Percentiles rank a stretch among this genome's conserved stretches.
These are phyloP conservation scores for Probosciger aterrimus DNA, from an alignment of 2,113 vertebrate species.

Conservation along the genomic window DNA sequence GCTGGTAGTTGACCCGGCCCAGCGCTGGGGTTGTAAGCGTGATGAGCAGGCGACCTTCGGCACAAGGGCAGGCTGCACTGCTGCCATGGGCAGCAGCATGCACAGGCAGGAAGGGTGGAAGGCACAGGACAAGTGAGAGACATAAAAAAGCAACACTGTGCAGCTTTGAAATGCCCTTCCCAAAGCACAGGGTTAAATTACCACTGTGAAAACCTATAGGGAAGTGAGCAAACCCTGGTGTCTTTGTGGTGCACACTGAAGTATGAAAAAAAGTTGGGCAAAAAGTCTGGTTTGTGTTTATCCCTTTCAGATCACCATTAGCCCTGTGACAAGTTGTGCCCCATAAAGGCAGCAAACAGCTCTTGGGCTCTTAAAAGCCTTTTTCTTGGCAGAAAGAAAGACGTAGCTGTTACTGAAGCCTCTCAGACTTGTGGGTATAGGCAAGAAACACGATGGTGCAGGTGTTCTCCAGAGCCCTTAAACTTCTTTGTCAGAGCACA, in stretches of 20 bases:
- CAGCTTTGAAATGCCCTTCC: background rate
- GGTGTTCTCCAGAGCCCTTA: background rate
- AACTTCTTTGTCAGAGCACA: background rate
- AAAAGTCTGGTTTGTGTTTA: background rate
- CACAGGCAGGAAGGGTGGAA: background rate
- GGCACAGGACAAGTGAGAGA: background rate
- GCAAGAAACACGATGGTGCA: background rate
- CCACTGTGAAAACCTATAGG: background rate
- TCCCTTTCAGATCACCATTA: background rate
- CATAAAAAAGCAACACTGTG: accelerated
- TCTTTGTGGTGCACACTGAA: background rate
- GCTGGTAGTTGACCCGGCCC: background rate
- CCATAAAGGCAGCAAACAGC: background rate
- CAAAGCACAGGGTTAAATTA: background rate
- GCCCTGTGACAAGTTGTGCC: background rate
- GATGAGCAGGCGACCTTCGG: slow-evolving; percentile 23
- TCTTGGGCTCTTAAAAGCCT: background rate
- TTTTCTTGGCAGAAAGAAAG: background rate
- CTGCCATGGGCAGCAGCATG: background rate
- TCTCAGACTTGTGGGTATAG: background rate
- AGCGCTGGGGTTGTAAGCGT: accelerated
- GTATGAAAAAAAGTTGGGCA: background rate
- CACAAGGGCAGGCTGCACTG: background rate
- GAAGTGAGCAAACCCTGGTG: background rate
- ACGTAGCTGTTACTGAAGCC: background rate